Conservation (phyloP, 2,113 vertebrate genomes). For the Myodes glareolus region DNA sequence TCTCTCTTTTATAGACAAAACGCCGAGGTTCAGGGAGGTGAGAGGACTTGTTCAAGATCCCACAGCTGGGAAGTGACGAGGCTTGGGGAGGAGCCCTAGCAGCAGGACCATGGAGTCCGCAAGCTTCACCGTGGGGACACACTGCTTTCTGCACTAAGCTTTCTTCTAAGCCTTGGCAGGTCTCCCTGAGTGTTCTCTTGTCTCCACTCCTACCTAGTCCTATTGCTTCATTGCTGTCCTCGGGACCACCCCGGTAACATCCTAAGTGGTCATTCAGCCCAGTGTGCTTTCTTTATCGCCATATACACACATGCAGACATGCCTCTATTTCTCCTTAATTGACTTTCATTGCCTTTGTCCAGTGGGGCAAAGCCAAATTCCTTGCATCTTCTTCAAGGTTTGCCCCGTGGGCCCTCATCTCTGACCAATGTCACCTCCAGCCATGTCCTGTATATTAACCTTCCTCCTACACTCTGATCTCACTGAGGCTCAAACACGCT, state of each 20-base stretch:
- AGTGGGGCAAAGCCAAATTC: background rate
- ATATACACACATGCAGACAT: background rate
- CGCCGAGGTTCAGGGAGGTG: background rate
- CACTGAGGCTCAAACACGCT: background rate
- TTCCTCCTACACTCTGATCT: background rate
- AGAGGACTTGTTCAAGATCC: background rate
- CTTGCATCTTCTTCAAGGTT: background rate
- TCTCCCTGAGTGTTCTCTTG: rapidly evolving
- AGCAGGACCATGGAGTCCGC: rapidly evolving
- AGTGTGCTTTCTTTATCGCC: background rate
- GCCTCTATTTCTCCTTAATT: background rate
- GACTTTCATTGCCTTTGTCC: background rate
- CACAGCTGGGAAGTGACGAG: background rate
- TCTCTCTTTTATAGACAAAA: background rate
- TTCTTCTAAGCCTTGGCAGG: rapidly evolving
- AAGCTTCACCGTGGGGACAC: rapidly evolving
- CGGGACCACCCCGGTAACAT: background rate
- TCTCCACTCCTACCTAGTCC: rapidly evolving
- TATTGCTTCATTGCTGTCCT: background rate
- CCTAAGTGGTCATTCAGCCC: background rate
- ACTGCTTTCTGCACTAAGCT: rapidly evolving
- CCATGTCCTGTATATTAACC: background rate
- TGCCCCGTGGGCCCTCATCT: background rate
- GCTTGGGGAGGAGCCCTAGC: background rate
- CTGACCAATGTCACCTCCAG: background rate